These are phyloP conservation scores for Poeciliopsis turneri DNA, from an alignment of 2,797 vertebrate genomes.

Conservation along the genomic window DNA sequence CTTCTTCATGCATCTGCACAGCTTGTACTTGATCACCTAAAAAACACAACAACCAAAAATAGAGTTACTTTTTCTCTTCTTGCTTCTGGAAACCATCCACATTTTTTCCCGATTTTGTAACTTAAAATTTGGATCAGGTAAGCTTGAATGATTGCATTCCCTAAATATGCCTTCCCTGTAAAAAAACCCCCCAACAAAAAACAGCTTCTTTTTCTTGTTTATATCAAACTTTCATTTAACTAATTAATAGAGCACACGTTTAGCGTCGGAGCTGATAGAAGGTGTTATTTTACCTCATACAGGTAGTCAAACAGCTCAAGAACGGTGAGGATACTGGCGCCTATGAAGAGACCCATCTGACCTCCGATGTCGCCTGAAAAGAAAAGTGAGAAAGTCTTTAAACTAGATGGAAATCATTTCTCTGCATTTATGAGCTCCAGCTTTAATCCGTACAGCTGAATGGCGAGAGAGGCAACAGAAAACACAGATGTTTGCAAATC, in stretches of 20 bases:
- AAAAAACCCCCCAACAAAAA: neutral
- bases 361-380: slow-evolving; percentile 94
- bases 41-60: slow-evolving; percentile 33
- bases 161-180: slow-evolving; percentile 30
- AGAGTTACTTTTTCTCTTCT: neutral
- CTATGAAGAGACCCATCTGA: slow-evolving; percentile 99
- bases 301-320: slow-evolving; percentile 97
- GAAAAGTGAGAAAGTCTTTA: slow-evolving; percentile 9
- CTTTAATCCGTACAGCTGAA: slow-evolving; percentile 2
- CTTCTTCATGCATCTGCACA: slow-evolving; percentile 91
- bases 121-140: slow-evolving; percentile 7
- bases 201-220: neutral
- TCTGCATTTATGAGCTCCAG: neutral
- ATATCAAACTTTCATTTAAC: neutral
- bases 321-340: slow-evolving; percentile 97
- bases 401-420: neutral
- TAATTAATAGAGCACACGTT: slow-evolving; percentile 8
- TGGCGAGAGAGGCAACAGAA: slow-evolving; percentile 28
- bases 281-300: slow-evolving; percentile 88
- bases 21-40: slow-evolving; percentile 94
- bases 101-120: neutral
- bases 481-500: slow-evolving; percentile 20
- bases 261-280: neutral
- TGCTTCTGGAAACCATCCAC: neutral
- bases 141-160: slow-evolving; percentile 38